Conservation (phyloP, 2,113 vertebrate genomes). For the Pyrgilauda ruficollis region DNA sequence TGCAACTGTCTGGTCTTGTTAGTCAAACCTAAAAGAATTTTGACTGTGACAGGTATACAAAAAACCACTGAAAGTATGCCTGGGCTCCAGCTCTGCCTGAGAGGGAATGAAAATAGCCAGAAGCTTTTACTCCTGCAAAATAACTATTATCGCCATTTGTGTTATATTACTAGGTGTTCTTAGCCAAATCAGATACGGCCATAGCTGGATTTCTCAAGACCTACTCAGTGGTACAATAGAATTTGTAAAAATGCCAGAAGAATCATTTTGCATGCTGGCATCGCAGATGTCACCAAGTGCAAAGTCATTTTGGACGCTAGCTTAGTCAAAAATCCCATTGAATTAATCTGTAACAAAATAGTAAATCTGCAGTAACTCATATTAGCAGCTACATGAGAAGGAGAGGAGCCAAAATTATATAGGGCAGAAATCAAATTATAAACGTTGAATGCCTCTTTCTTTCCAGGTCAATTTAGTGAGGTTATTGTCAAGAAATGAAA, state of each 20-base stretch:
- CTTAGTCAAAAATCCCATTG: constrained; percentile 42
- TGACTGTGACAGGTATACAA: background rate
- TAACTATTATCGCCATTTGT: background rate
- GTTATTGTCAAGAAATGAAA: constrained; percentile 34
- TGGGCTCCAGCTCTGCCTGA: background rate
- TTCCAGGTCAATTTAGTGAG: constrained; percentile 31
- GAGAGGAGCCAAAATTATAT: constrained; percentile 8
- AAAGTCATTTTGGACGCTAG: constrained; percentile 42
- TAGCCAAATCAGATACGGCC: constrained; percentile 40
- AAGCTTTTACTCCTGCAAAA: constrained; percentile 24
- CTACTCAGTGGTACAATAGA: background rate
- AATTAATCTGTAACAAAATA: constrained; percentile 48
- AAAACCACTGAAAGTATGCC: background rate
- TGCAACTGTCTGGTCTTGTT: background rate
- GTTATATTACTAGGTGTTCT: constrained; percentile 7
- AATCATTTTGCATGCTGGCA: constrained; percentile 53
- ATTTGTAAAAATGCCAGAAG: constrained; percentile 52
- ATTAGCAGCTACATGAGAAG: background rate
- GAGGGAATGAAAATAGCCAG: constrained; percentile 27
- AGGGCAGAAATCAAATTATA: constrained; percentile 39
- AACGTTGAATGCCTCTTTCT: background rate
- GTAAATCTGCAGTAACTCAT: constrained; percentile 16
- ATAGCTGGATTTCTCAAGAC: constrained; percentile 50
- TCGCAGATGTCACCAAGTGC: constrained; percentile 48
- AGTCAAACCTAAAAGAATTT: background rate